Conservation (phyloP, 2,113 vertebrate genomes). For the Grallaria varia region DNA sequence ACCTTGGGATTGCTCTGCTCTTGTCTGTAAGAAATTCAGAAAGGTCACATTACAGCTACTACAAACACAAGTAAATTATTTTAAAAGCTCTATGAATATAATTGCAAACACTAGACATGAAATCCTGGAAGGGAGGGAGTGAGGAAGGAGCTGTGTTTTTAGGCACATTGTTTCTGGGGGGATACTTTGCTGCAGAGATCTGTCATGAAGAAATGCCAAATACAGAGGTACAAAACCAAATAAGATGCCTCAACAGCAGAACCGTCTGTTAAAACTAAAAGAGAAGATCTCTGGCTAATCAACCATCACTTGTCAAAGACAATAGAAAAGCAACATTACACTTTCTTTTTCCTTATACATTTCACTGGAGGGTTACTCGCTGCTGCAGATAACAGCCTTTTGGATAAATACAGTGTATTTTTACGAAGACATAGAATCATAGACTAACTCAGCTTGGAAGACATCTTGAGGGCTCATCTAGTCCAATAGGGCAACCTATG, state of each 20-base stretch:
- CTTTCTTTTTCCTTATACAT: not conserved
- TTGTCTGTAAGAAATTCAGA: conserved; percentile 73
- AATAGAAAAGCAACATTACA: not conserved
- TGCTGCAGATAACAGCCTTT: not conserved
- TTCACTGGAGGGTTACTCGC: not conserved
- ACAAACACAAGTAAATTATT: not conserved
- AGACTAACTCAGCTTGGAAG: not conserved
- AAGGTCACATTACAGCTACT: not conserved
- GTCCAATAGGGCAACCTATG: not conserved
- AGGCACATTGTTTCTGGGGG: not conserved
- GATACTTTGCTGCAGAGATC: not conserved
- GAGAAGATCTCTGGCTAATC: not conserved
- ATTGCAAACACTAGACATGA: not conserved
- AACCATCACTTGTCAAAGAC: not conserved
- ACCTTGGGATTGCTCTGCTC: conserved; percentile 78
- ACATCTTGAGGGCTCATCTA: not conserved
- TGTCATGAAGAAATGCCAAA: not conserved
- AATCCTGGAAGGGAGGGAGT: no score
- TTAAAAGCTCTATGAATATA: not conserved
- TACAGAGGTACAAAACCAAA: not conserved
- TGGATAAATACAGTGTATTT: not conserved
- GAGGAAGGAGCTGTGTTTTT: not conserved
- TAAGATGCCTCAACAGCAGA: not conserved
- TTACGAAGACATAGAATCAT: not conserved
- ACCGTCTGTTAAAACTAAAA: not conserved